These are phyloP conservation scores for Aviceda subcristata DNA, from an alignment of 2,113 vertebrate genomes.

Conservation along the genomic window DNA sequence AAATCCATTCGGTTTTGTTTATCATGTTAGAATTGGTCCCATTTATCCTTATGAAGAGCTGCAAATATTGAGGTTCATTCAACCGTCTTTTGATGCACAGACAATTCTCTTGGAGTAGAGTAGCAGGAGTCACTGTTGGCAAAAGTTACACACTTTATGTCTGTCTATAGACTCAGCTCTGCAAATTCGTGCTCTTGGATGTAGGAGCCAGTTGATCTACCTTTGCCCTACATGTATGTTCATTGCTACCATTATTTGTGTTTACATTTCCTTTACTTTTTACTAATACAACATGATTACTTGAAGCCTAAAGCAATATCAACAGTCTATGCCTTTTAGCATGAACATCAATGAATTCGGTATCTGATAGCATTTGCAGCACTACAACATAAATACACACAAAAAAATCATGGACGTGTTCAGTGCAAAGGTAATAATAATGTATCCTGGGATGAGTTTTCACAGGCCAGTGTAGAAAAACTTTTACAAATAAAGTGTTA, in stretches of 20 bases:
- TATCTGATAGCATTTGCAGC: not conserved
- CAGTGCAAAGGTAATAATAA: not conserved
- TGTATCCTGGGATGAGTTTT: not conserved
- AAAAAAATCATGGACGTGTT: fast-evolving
- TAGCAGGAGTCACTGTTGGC: constrained; percentile 17
- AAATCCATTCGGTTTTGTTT: constrained; percentile 45
- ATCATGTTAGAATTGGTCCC: constrained; percentile 34
- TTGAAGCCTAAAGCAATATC: not conserved
- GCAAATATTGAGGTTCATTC: constrained; percentile 42
- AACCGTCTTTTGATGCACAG: constrained; percentile 28
- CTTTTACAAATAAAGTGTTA: not conserved
- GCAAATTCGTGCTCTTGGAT: not conserved
- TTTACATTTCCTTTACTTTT: not conserved
- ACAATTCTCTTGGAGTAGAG: not conserved
- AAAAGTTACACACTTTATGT: not conserved
- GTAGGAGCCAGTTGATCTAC: not conserved
- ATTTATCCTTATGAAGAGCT: constrained; percentile 13
- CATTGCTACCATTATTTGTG: not conserved
- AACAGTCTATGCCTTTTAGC: not conserved
- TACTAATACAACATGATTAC: not conserved
- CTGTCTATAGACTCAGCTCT: not conserved
- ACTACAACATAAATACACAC: not conserved
- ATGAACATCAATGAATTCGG: not conserved
- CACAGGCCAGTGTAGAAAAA: not conserved
- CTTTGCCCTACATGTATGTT: not conserved